These are phyloP conservation scores for Metopia argyrocephala DNA, from an alignment of 2,888 invertebrate species.

Conservation along the genomic window DNA sequence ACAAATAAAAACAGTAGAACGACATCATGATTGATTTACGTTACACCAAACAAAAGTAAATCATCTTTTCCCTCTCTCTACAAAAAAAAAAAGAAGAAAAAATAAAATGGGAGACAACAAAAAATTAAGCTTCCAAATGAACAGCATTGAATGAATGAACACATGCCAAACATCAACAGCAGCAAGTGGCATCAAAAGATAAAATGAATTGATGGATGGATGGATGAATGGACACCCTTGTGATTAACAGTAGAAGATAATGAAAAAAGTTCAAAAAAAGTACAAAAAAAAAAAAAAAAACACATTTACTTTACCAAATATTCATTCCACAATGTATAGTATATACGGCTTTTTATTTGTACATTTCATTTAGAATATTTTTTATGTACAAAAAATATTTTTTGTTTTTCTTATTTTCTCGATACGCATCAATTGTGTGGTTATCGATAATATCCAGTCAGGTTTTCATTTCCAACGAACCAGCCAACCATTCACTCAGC, in stretches of 20 bases:
- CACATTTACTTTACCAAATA: slow-evolving; percentile 18
- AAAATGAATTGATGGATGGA: not conserved
- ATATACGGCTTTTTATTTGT: not conserved
- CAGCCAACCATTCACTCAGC: not conserved
- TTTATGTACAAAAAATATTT: not conserved
- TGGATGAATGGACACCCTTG: slow-evolving; percentile 39
- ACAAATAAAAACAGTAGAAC: not conserved
- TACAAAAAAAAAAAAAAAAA: not conserved
- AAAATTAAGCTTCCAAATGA: slow-evolving; percentile 19
- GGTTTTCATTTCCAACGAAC: slow-evolving; percentile 41
- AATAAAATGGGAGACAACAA: not conserved
- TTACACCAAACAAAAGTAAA: slow-evolving; percentile 32
- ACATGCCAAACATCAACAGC: slow-evolving; percentile 42
- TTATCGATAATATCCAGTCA: slow-evolving; percentile 25
- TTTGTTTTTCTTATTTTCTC: not conserved
- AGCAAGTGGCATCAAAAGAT: slow-evolving; percentile 6
- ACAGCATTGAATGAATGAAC: slow-evolving; percentile 16
- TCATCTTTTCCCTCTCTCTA: slow-evolving; percentile 13
- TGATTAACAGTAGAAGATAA: slow-evolving; percentile 48
- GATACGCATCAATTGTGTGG: slow-evolving; percentile 56
- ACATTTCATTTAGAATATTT: slow-evolving; percentile 7
- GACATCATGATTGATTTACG: slow-evolving; percentile 52
- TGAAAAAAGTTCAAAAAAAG: slow-evolving; percentile 18
- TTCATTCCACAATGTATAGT: slow-evolving; percentile 18
- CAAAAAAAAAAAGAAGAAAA: not conserved